Percentiles rank a stretch among this genome's conserved stretches.
These are phyloP conservation scores for Caerostris darwini DNA, from an alignment of 1,140 invertebrate species.

Conservation along the genomic window DNA sequence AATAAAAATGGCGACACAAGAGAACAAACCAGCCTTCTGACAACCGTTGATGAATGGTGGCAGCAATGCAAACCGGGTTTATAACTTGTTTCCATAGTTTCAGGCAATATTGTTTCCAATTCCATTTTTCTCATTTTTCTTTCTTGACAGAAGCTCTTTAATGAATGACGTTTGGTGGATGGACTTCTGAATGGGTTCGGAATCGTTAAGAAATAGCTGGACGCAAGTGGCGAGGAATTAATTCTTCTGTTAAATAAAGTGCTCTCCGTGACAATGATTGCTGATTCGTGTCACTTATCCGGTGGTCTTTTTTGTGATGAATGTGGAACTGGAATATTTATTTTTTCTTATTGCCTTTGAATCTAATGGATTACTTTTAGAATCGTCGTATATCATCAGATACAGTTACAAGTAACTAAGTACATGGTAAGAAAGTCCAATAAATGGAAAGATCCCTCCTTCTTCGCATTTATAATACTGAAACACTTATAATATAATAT, in stretches of 20 bases:
- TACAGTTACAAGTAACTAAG: too few species aligned
- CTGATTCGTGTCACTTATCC: too few species aligned
- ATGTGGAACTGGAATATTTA: background rate
- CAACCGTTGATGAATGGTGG: background rate
- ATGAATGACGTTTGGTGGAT: background rate
- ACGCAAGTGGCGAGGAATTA: background rate
- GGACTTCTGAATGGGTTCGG: background rate
- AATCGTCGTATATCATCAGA: background rate
- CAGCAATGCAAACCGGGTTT: constrained; percentile 38
- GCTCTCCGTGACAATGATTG: background rate
- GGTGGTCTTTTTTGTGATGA: background rate
- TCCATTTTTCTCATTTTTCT: background rate
- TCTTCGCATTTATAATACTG: too few species aligned
- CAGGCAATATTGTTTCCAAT: background rate
- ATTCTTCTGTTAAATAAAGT: background rate
- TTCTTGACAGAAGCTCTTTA: background rate
- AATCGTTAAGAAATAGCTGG: background rate
- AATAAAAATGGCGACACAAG: background rate
- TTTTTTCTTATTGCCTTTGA: background rate
- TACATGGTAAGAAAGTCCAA: too few species aligned
- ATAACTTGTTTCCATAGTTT: background rate
- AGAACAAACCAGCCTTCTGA: constrained; percentile 13
- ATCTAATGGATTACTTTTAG: background rate
- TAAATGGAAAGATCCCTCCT: too few species aligned
- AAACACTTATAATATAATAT: too few species aligned